Evolutionary conservation across 2,113 vertebrate genomes (phyloP).

Genomic region (Prolemur simus): DNA sequence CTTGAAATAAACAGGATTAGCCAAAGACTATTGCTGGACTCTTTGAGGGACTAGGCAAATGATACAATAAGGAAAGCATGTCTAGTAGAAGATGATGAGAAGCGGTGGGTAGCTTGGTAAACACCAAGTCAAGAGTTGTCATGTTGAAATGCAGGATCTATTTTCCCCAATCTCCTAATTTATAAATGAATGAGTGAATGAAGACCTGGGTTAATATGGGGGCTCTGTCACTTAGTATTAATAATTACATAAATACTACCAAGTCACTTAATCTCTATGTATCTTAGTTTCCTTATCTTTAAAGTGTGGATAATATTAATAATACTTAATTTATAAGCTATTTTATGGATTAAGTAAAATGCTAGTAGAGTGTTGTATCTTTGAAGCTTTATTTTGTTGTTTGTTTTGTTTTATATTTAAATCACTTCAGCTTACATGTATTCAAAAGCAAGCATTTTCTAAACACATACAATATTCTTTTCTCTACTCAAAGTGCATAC

Average conservation of each 20-base stretch:
- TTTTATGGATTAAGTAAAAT: neutral
- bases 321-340: neutral
- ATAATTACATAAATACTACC: neutral
- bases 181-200: neutral
- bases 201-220: neutral
- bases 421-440: neutral
- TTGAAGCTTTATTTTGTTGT: neutral
- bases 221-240: neutral
- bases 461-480: neutral
- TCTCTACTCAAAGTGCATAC: neutral
- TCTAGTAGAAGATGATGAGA: neutral
- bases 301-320: neutral
- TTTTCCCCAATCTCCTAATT: neutral
- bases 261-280: neutral
- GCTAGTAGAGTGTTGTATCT: neutral
- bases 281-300: neutral
- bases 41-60: neutral
- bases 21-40: neutral
- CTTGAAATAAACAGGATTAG: neutral
- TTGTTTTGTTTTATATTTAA: neutral
- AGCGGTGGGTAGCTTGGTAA: neutral
- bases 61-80: neutral
- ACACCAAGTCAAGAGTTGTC: neutral
- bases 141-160: neutral
- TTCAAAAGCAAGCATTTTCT: slow-evolving; percentile 6